These are phyloP conservation scores for Buceros bicornis DNA, from an alignment of 2,797 vertebrate species.

Conservation along the genomic window DNA sequence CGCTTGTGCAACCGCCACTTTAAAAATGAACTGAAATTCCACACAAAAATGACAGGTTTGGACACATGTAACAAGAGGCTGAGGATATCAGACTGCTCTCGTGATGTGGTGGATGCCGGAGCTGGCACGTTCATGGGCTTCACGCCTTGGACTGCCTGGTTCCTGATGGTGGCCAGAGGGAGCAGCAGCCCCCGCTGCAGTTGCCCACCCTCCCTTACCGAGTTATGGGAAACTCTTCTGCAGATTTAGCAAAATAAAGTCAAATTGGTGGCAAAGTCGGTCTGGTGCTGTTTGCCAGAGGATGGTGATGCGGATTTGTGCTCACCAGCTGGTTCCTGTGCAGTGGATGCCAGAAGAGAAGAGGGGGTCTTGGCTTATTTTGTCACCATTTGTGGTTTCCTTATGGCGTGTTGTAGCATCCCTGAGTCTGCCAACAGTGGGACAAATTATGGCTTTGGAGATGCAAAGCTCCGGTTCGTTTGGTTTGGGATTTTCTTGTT, in stretches of 20 bases:
- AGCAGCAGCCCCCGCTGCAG: not conserved
- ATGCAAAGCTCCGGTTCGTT: not conserved
- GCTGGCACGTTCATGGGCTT: not conserved
- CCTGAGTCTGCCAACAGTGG: not conserved
- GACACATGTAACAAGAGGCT: accelerated
- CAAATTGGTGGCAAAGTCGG: not conserved
- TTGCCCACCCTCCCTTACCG: too few relatives aligned
- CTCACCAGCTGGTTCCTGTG: not conserved
- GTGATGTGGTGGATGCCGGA: not conserved
- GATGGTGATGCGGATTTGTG: accelerated
- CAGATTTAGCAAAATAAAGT: accelerated
- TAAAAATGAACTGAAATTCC: not conserved
- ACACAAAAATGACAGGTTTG: not conserved
- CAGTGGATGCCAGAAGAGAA: not conserved
- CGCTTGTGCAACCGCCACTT: not conserved
- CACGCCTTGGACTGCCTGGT: accelerated
- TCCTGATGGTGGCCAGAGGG: not conserved
- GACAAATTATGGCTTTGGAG: not conserved
- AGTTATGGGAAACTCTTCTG: not conserved
- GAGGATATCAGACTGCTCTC: not conserved
- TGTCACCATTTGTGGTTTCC: not conserved
- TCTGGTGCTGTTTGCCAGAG: not conserved
- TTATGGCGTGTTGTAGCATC: accelerated
- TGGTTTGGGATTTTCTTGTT: not conserved
- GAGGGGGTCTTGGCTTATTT: not conserved